Conservation (phyloP, 2,113 vertebrate species). For the Carassius gibelio region DNA sequence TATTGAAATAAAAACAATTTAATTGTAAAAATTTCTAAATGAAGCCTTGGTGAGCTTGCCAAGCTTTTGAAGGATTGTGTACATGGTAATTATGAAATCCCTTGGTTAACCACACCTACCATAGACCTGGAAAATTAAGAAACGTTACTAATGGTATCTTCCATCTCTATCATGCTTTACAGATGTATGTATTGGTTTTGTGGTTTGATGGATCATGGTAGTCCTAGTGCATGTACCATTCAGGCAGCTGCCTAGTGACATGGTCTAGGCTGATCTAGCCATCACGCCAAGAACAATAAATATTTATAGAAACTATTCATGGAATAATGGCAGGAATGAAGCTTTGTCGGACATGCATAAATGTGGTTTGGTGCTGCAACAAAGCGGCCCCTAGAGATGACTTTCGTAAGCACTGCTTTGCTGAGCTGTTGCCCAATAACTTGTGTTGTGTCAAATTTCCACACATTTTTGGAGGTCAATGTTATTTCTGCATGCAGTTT, state of each 20-base stretch:
- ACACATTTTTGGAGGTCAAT: too few relatives aligned
- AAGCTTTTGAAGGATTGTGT: neutral
- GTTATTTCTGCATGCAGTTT: too few relatives aligned
- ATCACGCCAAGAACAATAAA: slow-evolving; percentile 57
- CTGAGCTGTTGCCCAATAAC: slow-evolving; percentile 32
- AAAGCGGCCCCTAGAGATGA: slow-evolving; percentile 39
- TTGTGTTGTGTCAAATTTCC: slow-evolving; percentile 18
- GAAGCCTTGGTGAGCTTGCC: neutral
- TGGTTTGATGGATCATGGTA: neutral
- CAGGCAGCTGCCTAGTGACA: slow-evolving; percentile 46
- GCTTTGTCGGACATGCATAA: slow-evolving; percentile 47
- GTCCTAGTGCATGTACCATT: neutral
- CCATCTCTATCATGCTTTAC: neutral
- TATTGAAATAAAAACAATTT: neutral
- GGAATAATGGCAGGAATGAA: slow-evolving; percentile 56
- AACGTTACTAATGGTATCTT: neutral
- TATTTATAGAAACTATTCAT: slow-evolving; percentile 60
- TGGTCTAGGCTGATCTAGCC: slow-evolving; percentile 35
- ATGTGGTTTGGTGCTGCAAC: slow-evolving; percentile 48
- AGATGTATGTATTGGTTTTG: neutral
- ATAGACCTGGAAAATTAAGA: neutral
- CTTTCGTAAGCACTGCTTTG: slow-evolving; percentile 31
- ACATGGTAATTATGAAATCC: neutral
- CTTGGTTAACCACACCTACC: neutral
- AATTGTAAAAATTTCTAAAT: neutral